Evolutionary conservation across 2,888 invertebrate genomes (phyloP), one percentile per base, ranked within the genome.

Genomic region (Zygogramma bicolorata): DNA sequence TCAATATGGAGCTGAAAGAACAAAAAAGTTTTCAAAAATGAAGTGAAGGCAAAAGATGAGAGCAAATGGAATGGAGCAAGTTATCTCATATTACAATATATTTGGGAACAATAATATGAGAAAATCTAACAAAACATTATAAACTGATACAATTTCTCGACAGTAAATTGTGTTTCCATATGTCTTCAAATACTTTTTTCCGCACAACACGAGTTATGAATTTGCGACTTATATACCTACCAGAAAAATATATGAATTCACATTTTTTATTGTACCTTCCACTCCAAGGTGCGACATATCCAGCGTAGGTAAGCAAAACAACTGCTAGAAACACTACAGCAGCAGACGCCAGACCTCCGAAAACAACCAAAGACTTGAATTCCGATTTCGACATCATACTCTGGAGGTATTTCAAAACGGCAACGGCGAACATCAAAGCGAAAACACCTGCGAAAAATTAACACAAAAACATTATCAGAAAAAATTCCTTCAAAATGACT

Each of bases 261-360:
- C n/a, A n/a, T n/a, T n/a, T n/a, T n/a, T n/a, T n/a, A n/a, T n/a
- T n/a, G n/a, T 81, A 92, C 92, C 93, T 88, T 81, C 96, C 97
- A 87, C 95, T 95, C 96, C 96, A 96, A 1, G 99, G 99, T 2
- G 99, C 99, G 79, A 99, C 94, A 79, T 97, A 92, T 70, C 99
- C 98, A 82, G 94, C 90, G 85, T 97, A 96, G 0, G 99, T 99
- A n/a, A 99, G 90, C 7, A 92, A 88, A 53, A 98, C 96, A 3
- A 99, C 95, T 34, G 92, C 90, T 3, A 94, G 82, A 86, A 98
- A 95, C 6, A 98, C 97, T 0, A 92, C 79, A 0, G 88, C 93
- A 0, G 97, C 97, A 0, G 96, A 92, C 1, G 91, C 86, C 49
- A 95, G 85, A 6, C 94, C 94, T 1, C 95, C 94, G 73, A 94